A percentile compares a stretch with the other conserved stretches of the same genome.
These are phyloP conservation scores for Cotesia glomerata DNA, from an alignment of 1,140 invertebrate genomes.

Conservation along the genomic window DNA sequence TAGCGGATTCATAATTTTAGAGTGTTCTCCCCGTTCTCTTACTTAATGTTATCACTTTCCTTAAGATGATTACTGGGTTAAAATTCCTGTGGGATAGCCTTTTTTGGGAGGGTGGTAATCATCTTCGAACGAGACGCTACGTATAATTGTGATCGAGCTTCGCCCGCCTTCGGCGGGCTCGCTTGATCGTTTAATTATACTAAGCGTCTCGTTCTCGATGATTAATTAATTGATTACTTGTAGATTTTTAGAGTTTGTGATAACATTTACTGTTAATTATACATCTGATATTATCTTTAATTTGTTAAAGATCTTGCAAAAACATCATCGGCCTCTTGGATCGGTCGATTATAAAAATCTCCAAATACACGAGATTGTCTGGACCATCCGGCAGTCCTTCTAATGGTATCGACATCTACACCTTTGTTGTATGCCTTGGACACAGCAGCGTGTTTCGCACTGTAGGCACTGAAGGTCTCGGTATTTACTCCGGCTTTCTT, in stretches of 20 bases:
- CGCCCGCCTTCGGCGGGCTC: conserved; percentile 1
- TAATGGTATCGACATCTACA: neutral
- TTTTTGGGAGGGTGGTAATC: too few species aligned
- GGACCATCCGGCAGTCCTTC: conserved; percentile 10
- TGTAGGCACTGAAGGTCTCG: neutral
- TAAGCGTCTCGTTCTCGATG: conserved; percentile 5
- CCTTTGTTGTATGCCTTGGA: neutral
- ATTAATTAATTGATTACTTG: conserved; percentile 12
- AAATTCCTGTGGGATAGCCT: too few species aligned
- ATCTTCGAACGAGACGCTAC: too few species aligned
- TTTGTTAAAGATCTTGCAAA: neutral
- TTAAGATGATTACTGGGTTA: too few species aligned
- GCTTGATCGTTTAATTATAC: conserved; percentile 1
- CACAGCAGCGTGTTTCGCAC: neutral
- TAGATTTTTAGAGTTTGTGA: conserved; percentile 11
- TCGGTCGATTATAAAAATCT: neutral
- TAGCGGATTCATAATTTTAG: too few species aligned
- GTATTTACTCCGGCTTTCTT: conserved; percentile 6
- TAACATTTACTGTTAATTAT: neutral
- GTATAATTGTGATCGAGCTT: too few species aligned
- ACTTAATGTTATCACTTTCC: too few species aligned
- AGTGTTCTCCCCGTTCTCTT: too few species aligned
- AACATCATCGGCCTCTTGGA: neutral
- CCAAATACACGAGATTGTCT: neutral
- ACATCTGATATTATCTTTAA: neutral